Percentiles rank a stretch among this genome's conserved stretches.
Conservation (phyloP, 2,888 invertebrate species). For the Podabrus alpinus region DNA sequence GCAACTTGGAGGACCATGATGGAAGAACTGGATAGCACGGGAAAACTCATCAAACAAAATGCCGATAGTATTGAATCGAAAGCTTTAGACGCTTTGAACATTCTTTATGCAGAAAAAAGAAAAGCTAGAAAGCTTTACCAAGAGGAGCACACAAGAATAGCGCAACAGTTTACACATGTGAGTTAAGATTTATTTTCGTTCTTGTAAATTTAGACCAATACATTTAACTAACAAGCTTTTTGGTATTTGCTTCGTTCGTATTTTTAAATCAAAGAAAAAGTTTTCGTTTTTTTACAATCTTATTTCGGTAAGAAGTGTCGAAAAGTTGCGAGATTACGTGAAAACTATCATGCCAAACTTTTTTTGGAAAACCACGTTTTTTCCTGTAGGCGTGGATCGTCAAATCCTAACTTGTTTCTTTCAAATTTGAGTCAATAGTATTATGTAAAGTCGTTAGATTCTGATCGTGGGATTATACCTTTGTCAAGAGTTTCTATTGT, state of each 20-base stretch:
- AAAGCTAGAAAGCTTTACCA: constrained; percentile 84
- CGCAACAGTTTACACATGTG: constrained; percentile 80
- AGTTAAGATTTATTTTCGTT: constrained; percentile 48
- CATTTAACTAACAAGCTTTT: neutral
- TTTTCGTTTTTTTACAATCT: neutral
- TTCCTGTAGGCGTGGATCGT: neutral
- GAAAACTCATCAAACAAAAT: constrained; percentile 79
- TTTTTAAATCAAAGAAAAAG: neutral
- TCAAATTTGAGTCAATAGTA: neutral
- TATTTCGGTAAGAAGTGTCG: neutral
- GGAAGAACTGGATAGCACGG: constrained; percentile 86
- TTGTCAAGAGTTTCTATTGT: neutral
- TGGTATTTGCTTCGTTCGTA: neutral
- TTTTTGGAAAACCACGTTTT: neutral
- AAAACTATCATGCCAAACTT: neutral
- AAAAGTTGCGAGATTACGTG: neutral
- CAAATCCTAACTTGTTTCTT: neutral
- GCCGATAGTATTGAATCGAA: constrained; percentile 83
- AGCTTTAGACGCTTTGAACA: constrained; percentile 79
- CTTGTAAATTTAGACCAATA: constrained; percentile 24
- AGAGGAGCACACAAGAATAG: constrained; percentile 85
- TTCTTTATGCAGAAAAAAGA: constrained; percentile 84
- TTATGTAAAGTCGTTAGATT: neutral
- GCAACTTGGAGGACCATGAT: constrained; percentile 84
- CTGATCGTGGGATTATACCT: neutral